These are phyloP conservation scores for Calliopsis andreniformis DNA, from an alignment of 1,140 invertebrate species.

Conservation along the genomic window DNA sequence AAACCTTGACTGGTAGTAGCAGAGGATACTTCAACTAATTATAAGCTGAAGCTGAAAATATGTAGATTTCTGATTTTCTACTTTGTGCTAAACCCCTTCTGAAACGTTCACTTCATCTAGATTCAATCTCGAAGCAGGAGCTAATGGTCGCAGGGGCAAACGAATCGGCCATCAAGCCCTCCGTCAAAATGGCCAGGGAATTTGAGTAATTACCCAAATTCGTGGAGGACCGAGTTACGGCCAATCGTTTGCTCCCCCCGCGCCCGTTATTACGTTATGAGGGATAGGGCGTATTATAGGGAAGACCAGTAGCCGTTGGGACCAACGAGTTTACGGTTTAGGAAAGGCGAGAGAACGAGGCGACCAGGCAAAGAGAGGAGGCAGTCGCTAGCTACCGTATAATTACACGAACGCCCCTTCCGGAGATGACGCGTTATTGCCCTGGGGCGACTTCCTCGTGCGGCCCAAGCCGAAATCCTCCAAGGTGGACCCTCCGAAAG, in stretches of 20 bases:
- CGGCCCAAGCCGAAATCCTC: conserved; percentile 67
- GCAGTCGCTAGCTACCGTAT: conserved; percentile 78
- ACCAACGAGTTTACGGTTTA: conserved; percentile 78
- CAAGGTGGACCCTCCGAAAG: conserved; percentile 47
- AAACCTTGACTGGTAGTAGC: neutral
- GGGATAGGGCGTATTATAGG: conserved; percentile 76
- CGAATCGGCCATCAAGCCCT: neutral
- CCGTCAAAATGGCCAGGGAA: conserved; percentile 1
- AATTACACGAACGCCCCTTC: conserved; percentile 76
- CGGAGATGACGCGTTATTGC: conserved; percentile 71
- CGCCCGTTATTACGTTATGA: conserved; percentile 78
- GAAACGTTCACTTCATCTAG: too few relatives aligned
- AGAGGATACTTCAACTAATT: too few relatives aligned
- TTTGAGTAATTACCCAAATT: conserved; percentile 43
- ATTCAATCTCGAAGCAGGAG: neutral
- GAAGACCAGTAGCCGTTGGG: conserved; percentile 78
- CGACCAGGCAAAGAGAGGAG: conserved; percentile 65
- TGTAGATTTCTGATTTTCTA: too few relatives aligned
- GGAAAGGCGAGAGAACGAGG: conserved; percentile 57
- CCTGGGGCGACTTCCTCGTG: conserved; percentile 68
- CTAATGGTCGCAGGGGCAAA: too few relatives aligned
- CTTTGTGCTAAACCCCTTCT: too few relatives aligned
- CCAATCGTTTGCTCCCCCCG: conserved; percentile 67
- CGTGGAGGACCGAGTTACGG: conserved; percentile 70
- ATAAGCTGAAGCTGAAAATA: too few relatives aligned